phyloP scores from a whole-genome alignment of 1,140 invertebrate species.

The Physella acuta region DNA sequence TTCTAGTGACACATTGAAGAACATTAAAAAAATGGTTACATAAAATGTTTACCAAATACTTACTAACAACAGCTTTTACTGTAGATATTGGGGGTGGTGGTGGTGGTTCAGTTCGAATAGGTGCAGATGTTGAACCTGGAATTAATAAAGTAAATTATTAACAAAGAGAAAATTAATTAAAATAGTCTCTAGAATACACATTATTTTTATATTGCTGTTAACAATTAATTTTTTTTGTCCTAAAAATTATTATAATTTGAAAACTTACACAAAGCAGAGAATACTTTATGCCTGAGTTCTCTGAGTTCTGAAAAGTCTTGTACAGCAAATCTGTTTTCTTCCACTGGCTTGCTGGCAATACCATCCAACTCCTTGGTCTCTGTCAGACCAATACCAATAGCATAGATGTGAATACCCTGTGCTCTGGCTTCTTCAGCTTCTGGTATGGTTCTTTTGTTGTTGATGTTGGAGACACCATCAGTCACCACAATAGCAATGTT shows the following conservation, averaged over 20 bases:
- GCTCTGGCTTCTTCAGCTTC: constrained; percentile 13
- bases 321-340: constrained; percentile 4
- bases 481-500: constrained; percentile 17
- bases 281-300: constrained; percentile 5
- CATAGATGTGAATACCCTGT: constrained; percentile 9
- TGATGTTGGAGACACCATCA: constrained; percentile 16
- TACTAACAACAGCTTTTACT: too few species aligned
- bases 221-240: neutral
- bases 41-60: neutral
- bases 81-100: neutral
- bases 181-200: too few species aligned
- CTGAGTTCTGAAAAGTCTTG: constrained; percentile 6
- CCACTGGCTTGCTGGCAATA: constrained; percentile 10
- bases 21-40: neutral
- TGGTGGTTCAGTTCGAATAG: neutral
- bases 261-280: constrained; percentile 14
- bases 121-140: neutral
- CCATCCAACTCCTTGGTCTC: constrained; percentile 12
- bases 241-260: neutral
- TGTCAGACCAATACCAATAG: constrained; percentile 7
- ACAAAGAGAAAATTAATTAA: too few species aligned
- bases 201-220: neutral
- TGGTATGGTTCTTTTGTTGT: constrained; percentile 9
- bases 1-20: neutral
- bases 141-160: too few species aligned